Base-by-base conservation (phyloP, 2,113 vertebrate species). In the Phoenicopterus ruber region DNA sequence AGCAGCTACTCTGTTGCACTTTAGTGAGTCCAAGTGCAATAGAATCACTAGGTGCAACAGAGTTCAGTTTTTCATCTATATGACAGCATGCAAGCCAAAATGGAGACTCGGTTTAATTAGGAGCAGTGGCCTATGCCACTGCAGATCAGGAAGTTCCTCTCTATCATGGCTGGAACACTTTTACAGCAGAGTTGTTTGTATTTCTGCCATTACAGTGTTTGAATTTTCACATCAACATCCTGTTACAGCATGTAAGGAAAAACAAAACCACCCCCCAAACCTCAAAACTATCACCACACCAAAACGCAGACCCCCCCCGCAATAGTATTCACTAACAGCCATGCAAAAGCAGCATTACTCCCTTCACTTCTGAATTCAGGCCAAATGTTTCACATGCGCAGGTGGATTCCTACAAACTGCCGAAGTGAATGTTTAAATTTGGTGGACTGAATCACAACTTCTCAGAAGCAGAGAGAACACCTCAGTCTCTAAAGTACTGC, bases 271-370 rank as follows among this genome's bases (percentile, higher is more conserved):
- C 0, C 0, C 8, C 40, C 32, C n/a, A 36, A 25, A 59, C 15
- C 46, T 16, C 46, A 15, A 17, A 29, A 29, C 15, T 15, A 79
- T 6, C 55, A 79, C n/a, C 47, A 42, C 32, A 47, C 29, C 29
- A 63, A 47, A 80, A 59, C 3, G 0, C 25, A 85, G 14, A 47
- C 2, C 6, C 12, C 1, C 8, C 4, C 6, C 16, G 17, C 55
- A 73, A 29, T 11, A 73, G 25, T 2, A 29, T 18, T 55, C 55
- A 62, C 32, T 47, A 94, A 62, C 19, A 86, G 76, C 36, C 50
- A 40, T 2, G 2, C 17, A 31, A 65, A 61, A 78, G 32, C 25
- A 26, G 42, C 32, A 16, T 8, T 50, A 50, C 20, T 59, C 15
- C 59, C 29, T 24, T 42, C 77, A n/a, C 24, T 61, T 93, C 58